Base-by-base conservation (phyloP, 1,140 invertebrate species). In the Drosophila funebris region DNA sequence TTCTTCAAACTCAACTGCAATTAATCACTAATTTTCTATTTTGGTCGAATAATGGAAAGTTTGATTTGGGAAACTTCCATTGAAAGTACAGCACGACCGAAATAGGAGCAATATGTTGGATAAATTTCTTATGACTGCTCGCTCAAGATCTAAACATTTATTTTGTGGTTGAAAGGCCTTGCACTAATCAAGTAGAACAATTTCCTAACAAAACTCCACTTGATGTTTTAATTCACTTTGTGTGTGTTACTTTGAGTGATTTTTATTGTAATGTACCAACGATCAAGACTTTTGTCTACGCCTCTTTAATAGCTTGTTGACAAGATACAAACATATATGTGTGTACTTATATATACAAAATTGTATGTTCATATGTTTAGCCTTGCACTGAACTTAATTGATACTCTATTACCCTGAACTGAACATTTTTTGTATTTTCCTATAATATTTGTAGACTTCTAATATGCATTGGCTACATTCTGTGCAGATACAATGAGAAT, bases 351-450 rank as follows among this genome's bases (percentile, higher is more conserved):
- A 31, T 37, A 48, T 3, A 29, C 27, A 50, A 50, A 50, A 52
- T 33, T 22, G 7, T 33, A 41, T 44, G 27, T 27, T 43, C 9
- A 44, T 60, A 24, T n/a, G 36, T 64, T 14, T 66, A 52, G 69
- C 61, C 68, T 66, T 72, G 62, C 46, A 41, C 16, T 52, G 37
- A 41, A 64, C 24, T 50, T 64, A 71, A 71, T 71, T 71, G 60
- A 18, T 71, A 33, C 27, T 20, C 29, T 24, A 50, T 53, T 67
- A 24, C 52, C 31, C 63, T 68, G 44, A 69, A 46, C 44, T 20
- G 27, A 27, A 24, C 14, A 33, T 44, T 16, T 62, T 20, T 52
- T 24, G 37, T 36, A 7, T 13, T 53, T 36, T 39, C n/a, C 8
- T n/a, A 50, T 36, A 24, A 50, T 37, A 66, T 64, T 71, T 56